Base-by-base conservation (phyloP, 2,113 vertebrate species). In the Calidris pugnax region DNA sequence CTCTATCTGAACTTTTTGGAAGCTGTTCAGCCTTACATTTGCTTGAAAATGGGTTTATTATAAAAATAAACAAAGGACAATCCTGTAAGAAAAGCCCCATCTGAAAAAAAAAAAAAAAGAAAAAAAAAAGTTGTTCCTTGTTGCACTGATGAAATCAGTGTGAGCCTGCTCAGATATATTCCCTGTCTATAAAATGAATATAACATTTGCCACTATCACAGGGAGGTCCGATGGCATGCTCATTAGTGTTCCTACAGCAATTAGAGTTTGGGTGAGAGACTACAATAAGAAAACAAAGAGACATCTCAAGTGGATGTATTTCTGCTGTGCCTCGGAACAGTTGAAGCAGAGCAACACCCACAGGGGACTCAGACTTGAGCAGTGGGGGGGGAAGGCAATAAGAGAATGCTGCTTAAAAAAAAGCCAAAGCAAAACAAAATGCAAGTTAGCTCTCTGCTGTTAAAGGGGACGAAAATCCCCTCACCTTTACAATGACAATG, bases 231-330 rank as follows among this genome's bases (percentile, higher is more conserved):
- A 48, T 33, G 57, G 20, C 41, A 62, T 14, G 27, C 41, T 86
- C 68, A 4, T 93, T 84, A 85, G 47, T 57, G 72, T 26, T 88
- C 51, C 68, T 22, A 51, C 22, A 81, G 60, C 60, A 96, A 67
- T 84, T 68, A 71, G 57, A 53, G 33, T 39, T 74, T 64, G 75
- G 37, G 53, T 60, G 57, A 95, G 73, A 85, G 66, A 79, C 66
- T 73, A 47, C 41, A n/a, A 10, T 13, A n/a, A 47, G 79, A 37
- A 85, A 89, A 87, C 66, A 60, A 64, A 74, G 77, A 51, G 43
- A n/a, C 17, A 55, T 77, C 85, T 66, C 71, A 14, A n/a, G 62
- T 41, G 50, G 53, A 32, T 50, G 1, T 27, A 17, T n/a, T 66
- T 75, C 41, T 41, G 53, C 85, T 66, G 56, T 56, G 69, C 57